Evolutionary conservation across 2,888 invertebrate species (phyloP).

Genomic region (Platycheirus albimanus): DNA sequence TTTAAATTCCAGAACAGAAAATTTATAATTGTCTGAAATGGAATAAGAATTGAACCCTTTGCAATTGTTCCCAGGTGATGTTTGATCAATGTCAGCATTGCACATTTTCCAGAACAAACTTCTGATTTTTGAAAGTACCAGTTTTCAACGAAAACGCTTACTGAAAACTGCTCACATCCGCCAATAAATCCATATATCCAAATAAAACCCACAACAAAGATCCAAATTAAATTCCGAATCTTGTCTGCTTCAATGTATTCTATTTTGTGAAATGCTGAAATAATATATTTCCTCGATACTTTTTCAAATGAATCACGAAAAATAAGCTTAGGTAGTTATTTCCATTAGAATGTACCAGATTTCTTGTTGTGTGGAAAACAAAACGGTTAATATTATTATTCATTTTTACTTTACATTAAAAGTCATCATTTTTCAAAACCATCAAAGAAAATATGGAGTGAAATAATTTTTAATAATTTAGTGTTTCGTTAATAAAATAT

Average conservation of each 20-base stretch:
- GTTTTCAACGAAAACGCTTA: constrained; percentile 94
- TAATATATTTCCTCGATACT: neutral
- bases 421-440: no score
- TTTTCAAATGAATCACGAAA: no score
- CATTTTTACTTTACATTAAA: no score
- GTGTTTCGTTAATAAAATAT: no score
- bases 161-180: constrained; percentile 96
- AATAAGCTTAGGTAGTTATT: no score
- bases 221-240: constrained; percentile 97
- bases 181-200: constrained; percentile 97
- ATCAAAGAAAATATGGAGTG: no score
- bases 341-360: no score
- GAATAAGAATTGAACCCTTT: constrained; percentile 95
- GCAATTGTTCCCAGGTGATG: constrained; percentile 98
- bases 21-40: constrained; percentile 94
- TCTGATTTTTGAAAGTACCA: constrained; percentile 95
- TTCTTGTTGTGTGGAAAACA: no score
- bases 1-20: constrained; percentile 84
- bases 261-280: constrained; percentile 86
- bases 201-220: constrained; percentile 93
- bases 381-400: no score
- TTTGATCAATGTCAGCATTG: constrained; percentile 88
- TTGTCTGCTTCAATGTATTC: constrained; percentile 90
- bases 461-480: no score
- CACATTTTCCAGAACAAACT: constrained; percentile 84